These are phyloP conservation scores for Alethe diademata DNA, from an alignment of 2,113 vertebrate species.

Conservation along the genomic window DNA sequence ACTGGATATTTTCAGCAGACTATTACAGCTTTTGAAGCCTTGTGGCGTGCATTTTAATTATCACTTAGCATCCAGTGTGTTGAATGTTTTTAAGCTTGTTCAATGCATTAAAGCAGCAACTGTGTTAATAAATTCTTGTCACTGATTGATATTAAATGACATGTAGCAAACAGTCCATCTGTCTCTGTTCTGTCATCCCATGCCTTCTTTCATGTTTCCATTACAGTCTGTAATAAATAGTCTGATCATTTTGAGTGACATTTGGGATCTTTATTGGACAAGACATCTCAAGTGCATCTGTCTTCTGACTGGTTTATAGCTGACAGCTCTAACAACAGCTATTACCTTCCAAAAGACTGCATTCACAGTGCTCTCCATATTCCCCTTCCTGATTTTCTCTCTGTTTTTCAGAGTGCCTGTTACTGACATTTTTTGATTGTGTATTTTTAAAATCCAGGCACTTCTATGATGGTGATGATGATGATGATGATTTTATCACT, in stretches of 20 bases:
- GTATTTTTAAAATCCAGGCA: background rate
- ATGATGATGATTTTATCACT: background rate
- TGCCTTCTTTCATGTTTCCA: conserved; percentile 33
- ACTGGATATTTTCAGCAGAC: background rate
- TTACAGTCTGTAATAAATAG: conserved; percentile 46
- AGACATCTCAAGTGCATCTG: conserved; percentile 45
- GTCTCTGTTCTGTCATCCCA: background rate
- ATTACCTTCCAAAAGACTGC: conserved; percentile 14
- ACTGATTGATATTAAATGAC: conserved; percentile 38
- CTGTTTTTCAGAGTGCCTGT: background rate
- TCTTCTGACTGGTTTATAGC: conserved; percentile 28
- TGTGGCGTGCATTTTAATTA: background rate
- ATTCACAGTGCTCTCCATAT: background rate
- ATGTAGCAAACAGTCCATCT: conserved; percentile 17
- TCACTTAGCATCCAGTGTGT: background rate
- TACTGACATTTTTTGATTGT: background rate
- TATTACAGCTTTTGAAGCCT: background rate
- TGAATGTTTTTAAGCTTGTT: background rate
- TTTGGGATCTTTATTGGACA: conserved; percentile 45
- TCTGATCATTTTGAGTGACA: conserved; percentile 55
- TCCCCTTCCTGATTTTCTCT: background rate
- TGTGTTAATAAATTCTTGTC: conserved; percentile 30
- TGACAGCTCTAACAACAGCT: conserved; percentile 46
- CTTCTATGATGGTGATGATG: background rate
- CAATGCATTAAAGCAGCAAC: background rate